phyloP scores from a whole-genome alignment of 1,140 invertebrate genomes.

The Reticulitermes speratus region DNA sequence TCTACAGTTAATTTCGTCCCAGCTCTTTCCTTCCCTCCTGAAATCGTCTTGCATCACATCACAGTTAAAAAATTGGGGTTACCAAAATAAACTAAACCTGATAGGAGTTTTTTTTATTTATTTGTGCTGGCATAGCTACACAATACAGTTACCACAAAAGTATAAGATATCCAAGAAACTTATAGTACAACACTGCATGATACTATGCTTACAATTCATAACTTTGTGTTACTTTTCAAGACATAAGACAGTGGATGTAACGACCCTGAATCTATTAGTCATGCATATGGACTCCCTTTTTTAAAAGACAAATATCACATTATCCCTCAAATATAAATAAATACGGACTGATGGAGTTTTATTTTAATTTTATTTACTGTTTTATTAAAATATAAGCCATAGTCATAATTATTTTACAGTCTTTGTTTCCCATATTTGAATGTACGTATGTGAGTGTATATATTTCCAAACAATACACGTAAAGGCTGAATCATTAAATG shows the following conservation, averaged over 20 bases:
- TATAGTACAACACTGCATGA: slow-evolving; percentile 11
- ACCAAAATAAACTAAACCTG: neutral
- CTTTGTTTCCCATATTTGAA: neutral
- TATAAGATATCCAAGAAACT: neutral
- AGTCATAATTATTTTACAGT: neutral
- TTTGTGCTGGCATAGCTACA: neutral
- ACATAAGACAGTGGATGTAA: neutral
- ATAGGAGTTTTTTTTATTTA: neutral
- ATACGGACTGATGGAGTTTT: neutral
- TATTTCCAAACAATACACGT: neutral
- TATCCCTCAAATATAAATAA: neutral
- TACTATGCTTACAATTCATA: neutral
- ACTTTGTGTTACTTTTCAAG: neutral
- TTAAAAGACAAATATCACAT: neutral
- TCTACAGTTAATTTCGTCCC: no score
- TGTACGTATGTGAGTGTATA: neutral
- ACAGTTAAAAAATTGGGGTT: neutral
- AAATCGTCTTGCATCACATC: no score
- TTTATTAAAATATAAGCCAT: neutral
- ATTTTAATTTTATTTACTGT: neutral
- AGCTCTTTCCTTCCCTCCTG: no score
- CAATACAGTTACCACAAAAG: neutral
- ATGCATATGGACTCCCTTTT: neutral
- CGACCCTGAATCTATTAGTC: neutral
- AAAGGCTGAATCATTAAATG: neutral